These are phyloP conservation scores for Ptilonorhynchus violaceus DNA, from an alignment of 2,113 vertebrate species.

Conservation along the genomic window DNA sequence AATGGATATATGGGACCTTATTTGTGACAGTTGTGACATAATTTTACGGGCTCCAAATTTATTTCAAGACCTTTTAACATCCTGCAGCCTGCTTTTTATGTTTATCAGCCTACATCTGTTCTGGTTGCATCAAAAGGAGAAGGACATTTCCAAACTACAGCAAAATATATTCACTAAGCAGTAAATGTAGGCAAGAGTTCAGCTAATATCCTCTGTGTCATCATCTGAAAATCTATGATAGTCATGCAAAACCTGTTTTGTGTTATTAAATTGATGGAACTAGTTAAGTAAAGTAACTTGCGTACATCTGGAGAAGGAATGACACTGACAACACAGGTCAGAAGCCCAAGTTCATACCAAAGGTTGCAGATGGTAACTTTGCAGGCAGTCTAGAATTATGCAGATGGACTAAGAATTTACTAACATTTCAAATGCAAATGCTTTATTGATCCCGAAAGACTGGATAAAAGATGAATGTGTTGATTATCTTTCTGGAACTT, in stretches of 20 bases:
- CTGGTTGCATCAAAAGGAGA: neutral
- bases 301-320: neutral
- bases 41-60: neutral
- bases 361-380: neutral
- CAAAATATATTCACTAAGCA: neutral
- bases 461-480: neutral
- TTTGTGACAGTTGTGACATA: neutral
- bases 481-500: neutral
- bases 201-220: neutral
- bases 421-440: neutral
- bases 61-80: constrained; percentile 9
- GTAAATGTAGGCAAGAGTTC: neutral
- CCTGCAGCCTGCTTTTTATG: neutral
- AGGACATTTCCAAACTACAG: neutral
- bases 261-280: neutral
- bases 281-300: neutral
- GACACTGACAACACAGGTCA: neutral
- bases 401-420: neutral
- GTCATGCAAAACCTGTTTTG: neutral
- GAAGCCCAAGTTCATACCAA: neutral
- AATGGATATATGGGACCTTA: neutral
- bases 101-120: neutral
- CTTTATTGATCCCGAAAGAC: neutral
- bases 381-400: neutral
- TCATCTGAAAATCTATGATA: neutral